These are phyloP conservation scores for Amazona vittata DNA, from an alignment of 2,113 vertebrate genomes.

Conservation along the genomic window DNA sequence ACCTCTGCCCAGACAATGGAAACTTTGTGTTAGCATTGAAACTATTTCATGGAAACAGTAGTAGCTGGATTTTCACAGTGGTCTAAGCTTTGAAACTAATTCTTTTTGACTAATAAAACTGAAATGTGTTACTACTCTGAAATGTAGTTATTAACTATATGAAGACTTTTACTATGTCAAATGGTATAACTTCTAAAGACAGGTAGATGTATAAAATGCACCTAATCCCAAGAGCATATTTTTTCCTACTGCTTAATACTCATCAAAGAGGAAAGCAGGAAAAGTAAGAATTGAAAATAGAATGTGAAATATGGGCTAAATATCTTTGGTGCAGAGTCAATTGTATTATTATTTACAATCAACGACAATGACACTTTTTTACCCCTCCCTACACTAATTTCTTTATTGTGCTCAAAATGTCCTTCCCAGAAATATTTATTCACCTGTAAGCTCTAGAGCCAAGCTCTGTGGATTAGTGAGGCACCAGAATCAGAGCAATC, in stretches of 20 bases:
- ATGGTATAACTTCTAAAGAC: background rate
- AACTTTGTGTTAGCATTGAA: background rate
- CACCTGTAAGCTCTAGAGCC: background rate
- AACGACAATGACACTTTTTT: background rate
- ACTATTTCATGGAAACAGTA: background rate
- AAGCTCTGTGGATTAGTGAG: background rate
- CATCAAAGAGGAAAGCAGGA: background rate
- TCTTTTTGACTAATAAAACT: conserved; percentile 18
- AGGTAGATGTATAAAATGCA: background rate
- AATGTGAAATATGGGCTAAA: background rate
- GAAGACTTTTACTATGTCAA: background rate
- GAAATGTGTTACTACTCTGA: background rate
- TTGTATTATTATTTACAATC: background rate
- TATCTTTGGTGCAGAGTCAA: background rate
- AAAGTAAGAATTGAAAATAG: background rate
- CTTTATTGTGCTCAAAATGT: background rate
- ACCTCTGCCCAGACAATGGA: background rate
- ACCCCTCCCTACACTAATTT: background rate
- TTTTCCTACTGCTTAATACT: background rate
- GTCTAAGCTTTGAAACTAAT: conserved; percentile 8
- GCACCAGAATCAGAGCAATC: background rate
- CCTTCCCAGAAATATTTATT: background rate
- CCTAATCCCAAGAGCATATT: background rate
- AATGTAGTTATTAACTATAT: background rate
- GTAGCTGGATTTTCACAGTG: background rate